A percentile compares a stretch with the other conserved stretches of the same genome.
phyloP scores from a whole-genome alignment of 1,140 invertebrate species.

The Drosophila arawakana region DNA sequence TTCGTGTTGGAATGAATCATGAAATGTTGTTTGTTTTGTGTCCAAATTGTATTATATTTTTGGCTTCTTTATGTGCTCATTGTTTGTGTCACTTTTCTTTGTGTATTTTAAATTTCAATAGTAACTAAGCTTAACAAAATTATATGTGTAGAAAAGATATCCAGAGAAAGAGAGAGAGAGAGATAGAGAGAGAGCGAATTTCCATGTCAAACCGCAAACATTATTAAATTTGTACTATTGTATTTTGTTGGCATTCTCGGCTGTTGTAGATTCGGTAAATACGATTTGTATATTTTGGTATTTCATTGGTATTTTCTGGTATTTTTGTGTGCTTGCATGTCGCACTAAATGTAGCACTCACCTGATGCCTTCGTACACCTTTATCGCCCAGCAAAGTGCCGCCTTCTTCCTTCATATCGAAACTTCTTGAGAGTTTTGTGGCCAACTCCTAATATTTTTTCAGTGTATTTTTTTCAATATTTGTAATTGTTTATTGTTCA shows the following conservation, averaged over 20 bases:
- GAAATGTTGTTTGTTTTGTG: conserved; percentile 42
- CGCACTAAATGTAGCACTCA: conserved; percentile 75
- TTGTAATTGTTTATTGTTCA: conserved; percentile 29
- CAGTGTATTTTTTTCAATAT: conserved; percentile 35
- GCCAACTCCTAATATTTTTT: conserved; percentile 89
- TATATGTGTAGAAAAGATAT: too few species aligned
- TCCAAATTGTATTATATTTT: conserved; percentile 33
- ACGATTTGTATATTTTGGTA: conserved; percentile 32
- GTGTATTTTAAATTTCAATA: conserved; percentile 1
- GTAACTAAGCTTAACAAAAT: conserved; percentile 14
- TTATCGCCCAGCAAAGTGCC: conserved; percentile 89
- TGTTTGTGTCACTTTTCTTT: conserved; percentile 40
- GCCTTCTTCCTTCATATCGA: conserved; percentile 93
- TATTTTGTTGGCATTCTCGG: conserved; percentile 73
- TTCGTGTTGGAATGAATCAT: conserved; percentile 48
- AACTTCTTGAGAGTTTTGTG: conserved; percentile 92
- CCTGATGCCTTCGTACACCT: conserved; percentile 85
- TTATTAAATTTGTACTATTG: conserved; percentile 15
- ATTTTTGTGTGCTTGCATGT: conserved; percentile 42
- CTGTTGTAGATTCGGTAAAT: conserved; percentile 36
- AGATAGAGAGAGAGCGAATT: conserved; percentile 37
- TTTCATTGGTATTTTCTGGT: conserved; percentile 41
- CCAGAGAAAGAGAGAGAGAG: conserved; percentile 6
- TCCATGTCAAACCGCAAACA: conserved; percentile 54
- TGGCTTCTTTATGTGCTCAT: conserved; percentile 25